These are phyloP conservation scores for Belgica antarctica DNA, from an alignment of 2,888 invertebrate species.

Conservation along the genomic window DNA sequence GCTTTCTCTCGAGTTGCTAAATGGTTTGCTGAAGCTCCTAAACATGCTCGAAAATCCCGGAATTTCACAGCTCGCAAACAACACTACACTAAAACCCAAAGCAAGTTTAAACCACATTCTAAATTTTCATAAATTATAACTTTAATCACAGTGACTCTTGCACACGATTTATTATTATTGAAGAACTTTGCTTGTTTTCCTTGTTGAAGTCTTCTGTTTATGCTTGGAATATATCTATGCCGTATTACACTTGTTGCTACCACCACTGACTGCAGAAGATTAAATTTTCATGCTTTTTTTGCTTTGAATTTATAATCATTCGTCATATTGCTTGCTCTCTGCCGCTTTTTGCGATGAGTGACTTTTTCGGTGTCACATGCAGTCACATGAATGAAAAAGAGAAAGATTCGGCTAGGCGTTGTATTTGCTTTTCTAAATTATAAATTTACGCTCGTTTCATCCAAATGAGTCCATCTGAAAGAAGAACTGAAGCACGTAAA, in stretches of 20 bases:
- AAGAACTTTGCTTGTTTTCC: neutral
- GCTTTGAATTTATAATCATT: conserved; percentile 16
- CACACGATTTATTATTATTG: neutral
- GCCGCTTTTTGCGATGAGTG: neutral
- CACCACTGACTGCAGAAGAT: conserved; percentile 12
- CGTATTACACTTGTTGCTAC: conserved; percentile 11
- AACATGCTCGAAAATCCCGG: conserved; percentile 21
- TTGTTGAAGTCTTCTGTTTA: neutral
- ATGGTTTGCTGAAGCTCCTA: conserved; percentile 13
- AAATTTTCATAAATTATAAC: no score
- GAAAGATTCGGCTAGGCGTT: no score
- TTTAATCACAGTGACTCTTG: neutral
- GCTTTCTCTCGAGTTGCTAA: conserved; percentile 24
- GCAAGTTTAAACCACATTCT: conserved; percentile 19
- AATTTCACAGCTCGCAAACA: neutral
- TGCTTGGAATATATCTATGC: no score
- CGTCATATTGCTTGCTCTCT: neutral
- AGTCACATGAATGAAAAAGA: no score
- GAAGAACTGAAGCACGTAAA: no score
- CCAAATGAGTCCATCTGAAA: no score
- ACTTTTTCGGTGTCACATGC: neutral
- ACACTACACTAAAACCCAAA: neutral
- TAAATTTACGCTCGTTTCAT: no score
- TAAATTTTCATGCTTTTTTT: neutral
- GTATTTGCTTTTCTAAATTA: neutral